A percentile compares a stretch with the other conserved stretches of the same genome.
phyloP scores from a whole-genome alignment of 1,140 invertebrate genomes.

The Anthonomus grandis region DNA sequence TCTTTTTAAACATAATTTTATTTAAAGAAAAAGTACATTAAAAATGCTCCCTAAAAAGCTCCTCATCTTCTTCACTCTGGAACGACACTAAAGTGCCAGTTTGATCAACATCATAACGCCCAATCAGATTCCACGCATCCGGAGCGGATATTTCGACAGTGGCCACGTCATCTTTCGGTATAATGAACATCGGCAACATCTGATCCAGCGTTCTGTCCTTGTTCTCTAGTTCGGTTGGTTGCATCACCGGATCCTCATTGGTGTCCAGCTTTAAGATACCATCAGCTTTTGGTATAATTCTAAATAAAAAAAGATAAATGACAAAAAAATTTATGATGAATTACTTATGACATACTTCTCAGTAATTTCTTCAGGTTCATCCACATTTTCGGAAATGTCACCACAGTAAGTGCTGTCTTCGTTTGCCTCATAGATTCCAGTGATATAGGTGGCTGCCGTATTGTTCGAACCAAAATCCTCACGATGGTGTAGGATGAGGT shows the following conservation, averaged over 20 bases:
- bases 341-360: not conserved
- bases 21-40: conserved; percentile 15
- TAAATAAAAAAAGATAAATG: conserved; percentile 8
- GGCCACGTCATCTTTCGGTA: conserved; percentile 36
- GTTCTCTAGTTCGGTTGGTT: conserved; percentile 11
- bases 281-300: conserved; percentile 3
- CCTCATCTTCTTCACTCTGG: conserved; percentile 38
- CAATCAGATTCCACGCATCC: conserved; percentile 45
- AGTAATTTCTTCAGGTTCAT: not conserved
- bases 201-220: conserved; percentile 36
- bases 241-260: conserved; percentile 29
- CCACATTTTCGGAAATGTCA: conserved; percentile 12
- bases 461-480: conserved; percentile 51
- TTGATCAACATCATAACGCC: conserved; percentile 48
- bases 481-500: conserved; percentile 59
- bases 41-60: conserved; percentile 42
- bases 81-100: conserved; percentile 47
- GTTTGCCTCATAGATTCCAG: conserved; percentile 49
- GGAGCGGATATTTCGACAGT: conserved; percentile 31
- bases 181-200: conserved; percentile 42
- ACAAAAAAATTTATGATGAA: not conserved
- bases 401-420: conserved; percentile 38
- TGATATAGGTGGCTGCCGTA: conserved; percentile 50
- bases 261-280: conserved; percentile 21
- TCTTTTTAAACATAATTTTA: not conserved